phyloP scores from a whole-genome alignment of 2,888 invertebrate species.

The Agriotes lineatus region DNA sequence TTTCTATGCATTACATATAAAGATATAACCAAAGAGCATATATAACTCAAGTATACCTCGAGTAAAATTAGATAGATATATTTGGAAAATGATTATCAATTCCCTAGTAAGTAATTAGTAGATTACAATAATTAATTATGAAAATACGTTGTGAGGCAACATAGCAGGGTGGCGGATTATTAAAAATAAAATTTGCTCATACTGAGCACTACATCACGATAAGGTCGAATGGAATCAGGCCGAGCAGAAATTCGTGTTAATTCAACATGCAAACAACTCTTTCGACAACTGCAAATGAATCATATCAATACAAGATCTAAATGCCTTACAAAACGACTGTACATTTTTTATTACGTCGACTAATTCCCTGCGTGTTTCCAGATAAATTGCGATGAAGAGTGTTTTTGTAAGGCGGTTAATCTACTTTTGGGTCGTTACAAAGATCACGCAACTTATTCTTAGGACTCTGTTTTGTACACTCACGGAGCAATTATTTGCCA shows the following conservation, averaged over 20 bases:
- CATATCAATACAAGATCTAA: conserved; percentile 17
- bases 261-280: conserved; percentile 3
- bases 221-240: neutral
- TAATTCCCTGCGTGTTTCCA: conserved; percentile 9
- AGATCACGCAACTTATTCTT: neutral
- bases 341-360: neutral
- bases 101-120: too few relatives aligned
- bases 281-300: conserved; percentile 2
- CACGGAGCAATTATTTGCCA: too few relatives aligned
- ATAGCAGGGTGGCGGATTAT: too few relatives aligned
- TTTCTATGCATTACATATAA: too few relatives aligned
- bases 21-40: too few relatives aligned
- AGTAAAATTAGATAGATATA: too few relatives aligned
- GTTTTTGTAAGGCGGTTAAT: neutral
- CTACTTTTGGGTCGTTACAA: neutral
- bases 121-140: too few relatives aligned
- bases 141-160: too few relatives aligned
- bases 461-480: too few relatives aligned
- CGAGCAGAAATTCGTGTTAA: neutral
- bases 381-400: neutral
- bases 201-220: neutral
- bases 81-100: too few relatives aligned
- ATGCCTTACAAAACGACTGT: conserved; percentile 9
- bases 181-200: neutral
- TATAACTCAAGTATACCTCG: too few relatives aligned